Evolutionary conservation across 2,797 vertebrate genomes (phyloP), one percentile per base, ranked within the genome.

Genomic region (Rhinichthys osculus): DNA sequence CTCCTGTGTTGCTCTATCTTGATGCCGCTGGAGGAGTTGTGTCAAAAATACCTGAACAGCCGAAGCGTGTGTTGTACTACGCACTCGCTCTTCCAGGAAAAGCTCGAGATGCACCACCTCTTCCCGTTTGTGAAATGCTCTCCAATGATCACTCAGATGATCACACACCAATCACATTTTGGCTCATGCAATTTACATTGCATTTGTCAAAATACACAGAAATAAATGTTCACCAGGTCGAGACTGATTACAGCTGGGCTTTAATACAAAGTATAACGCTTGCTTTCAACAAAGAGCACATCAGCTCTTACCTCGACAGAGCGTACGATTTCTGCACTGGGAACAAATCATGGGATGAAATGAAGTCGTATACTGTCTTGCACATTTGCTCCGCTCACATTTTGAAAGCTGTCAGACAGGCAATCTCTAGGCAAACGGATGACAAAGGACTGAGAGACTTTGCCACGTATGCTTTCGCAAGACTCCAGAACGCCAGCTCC

Each of bases 1-100:
- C 21, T 62, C 85, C 77, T 54, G 54, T 81, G 3, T 77, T 33
- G 10, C 79, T 90, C 1, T 69, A 86, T 42, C 70, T 90, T 4
- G 79, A 89, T 83, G 89, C 76, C 13, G 88, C 85, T 7, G 80
- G 81, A 52, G 77, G 76, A 70, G 83, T 84, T 21, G 88, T 88
- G 8, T 13, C 17, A 16, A 89, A 89, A 78, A 64, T 86, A 8
- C 85, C 88, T 2, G 16, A 70, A 4, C 85, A 88, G 79, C 47
- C 27, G 16, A 88, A 82, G 44, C 62, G 74, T 33, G 67, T 87
- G 9, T 66, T 78, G 5, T 87, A 87, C 66, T 87, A 85, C 21
- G 59, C 64, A 8, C 54, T 89, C 2, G 59, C 16, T 13, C 54
- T 86, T 33, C 42, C 79, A 38, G 80, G 84, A 7, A 78, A 62